Conservation (phyloP, 2,797 vertebrate species). For the Jordanella pulchra region DNA sequence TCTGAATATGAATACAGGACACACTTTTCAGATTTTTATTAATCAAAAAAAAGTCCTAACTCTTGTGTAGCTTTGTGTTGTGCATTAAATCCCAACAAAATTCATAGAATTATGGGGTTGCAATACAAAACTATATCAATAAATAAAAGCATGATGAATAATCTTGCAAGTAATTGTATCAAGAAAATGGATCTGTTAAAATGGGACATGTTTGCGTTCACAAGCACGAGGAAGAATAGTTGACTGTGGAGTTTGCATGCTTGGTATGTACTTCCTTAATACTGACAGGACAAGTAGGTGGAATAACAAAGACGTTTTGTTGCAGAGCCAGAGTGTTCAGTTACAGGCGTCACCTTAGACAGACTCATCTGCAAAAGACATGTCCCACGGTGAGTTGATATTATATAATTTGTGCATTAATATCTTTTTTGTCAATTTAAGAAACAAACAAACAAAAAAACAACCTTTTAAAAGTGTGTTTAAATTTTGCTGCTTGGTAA, state of each 20-base stretch:
- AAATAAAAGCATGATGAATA: background rate
- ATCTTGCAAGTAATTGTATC: background rate
- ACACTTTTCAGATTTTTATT: too few relatives aligned
- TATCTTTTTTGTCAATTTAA: background rate
- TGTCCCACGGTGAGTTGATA: slow-evolving; percentile 42
- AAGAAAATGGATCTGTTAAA: background rate
- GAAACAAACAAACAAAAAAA: background rate
- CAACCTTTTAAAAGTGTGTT: background rate
- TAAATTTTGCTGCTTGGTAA: background rate
- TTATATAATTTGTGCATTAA: background rate
- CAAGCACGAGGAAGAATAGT: slow-evolving; percentile 7
- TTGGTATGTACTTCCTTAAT: slow-evolving; percentile 56
- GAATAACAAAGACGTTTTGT: slow-evolving; percentile 32
- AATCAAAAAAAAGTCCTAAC: too few relatives aligned
- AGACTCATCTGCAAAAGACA: slow-evolving; percentile 33
- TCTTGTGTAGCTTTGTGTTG: background rate
- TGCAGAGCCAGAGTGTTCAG: slow-evolving; percentile 35
- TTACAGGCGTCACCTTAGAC: slow-evolving; percentile 20
- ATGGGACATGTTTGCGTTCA: background rate
- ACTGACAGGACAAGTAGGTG: slow-evolving; percentile 4
- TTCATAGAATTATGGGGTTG: background rate
- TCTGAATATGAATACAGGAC: too few relatives aligned
- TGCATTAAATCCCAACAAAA: background rate
- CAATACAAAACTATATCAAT: background rate
- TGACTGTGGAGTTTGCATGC: background rate